Base-by-base conservation (phyloP, 2,888 invertebrate species). In the Herminia tarsipennalis region DNA sequence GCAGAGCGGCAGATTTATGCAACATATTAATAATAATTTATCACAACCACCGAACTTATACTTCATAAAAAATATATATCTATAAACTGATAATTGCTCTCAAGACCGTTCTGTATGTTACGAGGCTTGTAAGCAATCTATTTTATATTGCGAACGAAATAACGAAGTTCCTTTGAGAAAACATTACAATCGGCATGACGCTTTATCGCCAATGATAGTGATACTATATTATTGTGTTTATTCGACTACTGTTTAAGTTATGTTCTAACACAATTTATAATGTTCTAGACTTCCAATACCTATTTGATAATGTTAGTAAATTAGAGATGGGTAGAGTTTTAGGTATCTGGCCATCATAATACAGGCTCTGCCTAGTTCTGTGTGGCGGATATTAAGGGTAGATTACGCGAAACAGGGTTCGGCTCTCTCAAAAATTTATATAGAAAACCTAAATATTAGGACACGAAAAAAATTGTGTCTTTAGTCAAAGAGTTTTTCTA, bases 1-100 rank as follows among this genome's bases (percentile, higher is more conserved):
- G 83, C 56, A 86, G 73, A 71, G 73, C 71, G 56, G 81, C 76
- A 2, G 84, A 72, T 70, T 80, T 88, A 47, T 79, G 77, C 56
- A 86, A 80, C 89, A 89, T 88, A 70, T 46, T 66, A 53, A 47
- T n/a, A 44, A 36, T 46, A 34, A 58, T 45, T 43, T 30, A 50
- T 56, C 57, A 59, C 58, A 64, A 60, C 52, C 50, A 53, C 59
- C 42, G 42, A 54, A 34, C 10, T 35, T 17, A 14, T 27, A 51
- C 44, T 54, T 37, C 49, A 60, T 56, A 57, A 60, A 57, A 32
- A 59, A 57, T 59, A 61, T 58, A 69, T 54, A 66, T 5, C 14
- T 21, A 28, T 21, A 13, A 66, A 61, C n/a, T n/a, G n/a, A 67
- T 62, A 76, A 38, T 34, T 21, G 20, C 40, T 43, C 67, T 61